Evolutionary conservation across 1,140 invertebrate species (phyloP), one percentile per base, ranked within the genome.

Genomic region (Asobara japonica): DNA sequence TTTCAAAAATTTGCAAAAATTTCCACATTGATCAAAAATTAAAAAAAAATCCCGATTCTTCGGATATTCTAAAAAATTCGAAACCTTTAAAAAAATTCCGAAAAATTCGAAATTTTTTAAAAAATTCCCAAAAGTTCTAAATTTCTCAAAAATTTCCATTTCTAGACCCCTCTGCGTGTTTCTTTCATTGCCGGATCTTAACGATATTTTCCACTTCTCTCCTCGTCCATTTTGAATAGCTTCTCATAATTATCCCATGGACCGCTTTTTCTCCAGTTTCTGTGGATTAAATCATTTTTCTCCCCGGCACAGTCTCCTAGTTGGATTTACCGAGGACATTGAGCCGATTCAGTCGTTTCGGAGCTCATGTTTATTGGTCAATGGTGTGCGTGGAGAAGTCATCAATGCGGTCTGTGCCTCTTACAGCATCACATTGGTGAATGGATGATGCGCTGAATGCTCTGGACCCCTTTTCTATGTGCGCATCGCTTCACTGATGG

Each of bases 361-460:
- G 25, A 25, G 13, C 11, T 18, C 51, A 56, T 56, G 51, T 56
- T 25, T 56, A 56, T 56, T 56, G 41, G 41, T 45, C 30, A 30
- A 7, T 65, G n/a, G 62, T 65, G 30, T 8, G 64, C 33, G 16
- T 25, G 51, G 48, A 20, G 22, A 27, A 6, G 18, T 56, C 51
- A 56, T 65, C 33, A 22, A 65, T n/a, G 33, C n/a, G n/a, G n/a
- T n/a, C n/a, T n/a, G 10, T n/a, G 31, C 22, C 16, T 65, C 61
- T 38, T 65, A 41, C 33, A 65, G 20, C 22, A 13, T 65, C 33
- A 13, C n/a, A 65, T n/a, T 65, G 16, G 61, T 31, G 61, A 65
- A 65, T 65, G 18, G 29, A 18, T 6, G 51, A 56, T 56, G 51
- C 22, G 22, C 51, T 56, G 51, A 56, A 56, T 27, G 22, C 22